Conservation (phyloP, 2,888 invertebrate genomes). For the Eulithis testata region DNA sequence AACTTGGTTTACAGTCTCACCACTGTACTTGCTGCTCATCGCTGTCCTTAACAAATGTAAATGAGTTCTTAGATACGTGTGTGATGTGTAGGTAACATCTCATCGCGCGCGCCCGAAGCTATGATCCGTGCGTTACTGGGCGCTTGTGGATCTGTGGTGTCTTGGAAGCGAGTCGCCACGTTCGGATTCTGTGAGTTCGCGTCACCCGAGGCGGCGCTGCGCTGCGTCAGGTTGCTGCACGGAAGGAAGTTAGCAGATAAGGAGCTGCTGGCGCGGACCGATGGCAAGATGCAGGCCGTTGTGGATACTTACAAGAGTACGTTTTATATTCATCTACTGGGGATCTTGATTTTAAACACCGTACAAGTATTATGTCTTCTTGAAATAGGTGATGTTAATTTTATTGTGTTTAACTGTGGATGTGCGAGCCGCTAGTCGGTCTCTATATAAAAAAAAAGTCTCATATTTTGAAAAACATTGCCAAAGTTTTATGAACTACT, state of each 20-base stretch:
- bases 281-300: constrained; percentile 97
- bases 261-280: constrained; percentile 97
- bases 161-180: constrained; percentile 98
- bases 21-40: no score
- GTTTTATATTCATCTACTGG: constrained; percentile 24
- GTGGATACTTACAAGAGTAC: constrained; percentile 96
- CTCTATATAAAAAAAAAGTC: no score
- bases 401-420: no score
- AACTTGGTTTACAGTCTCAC: no score
- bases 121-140: constrained; percentile 96
- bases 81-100: constrained; percentile 78
- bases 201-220: constrained; percentile 95
- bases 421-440: no score
- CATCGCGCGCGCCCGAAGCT: constrained; percentile 96
- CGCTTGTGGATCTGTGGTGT: constrained; percentile 96
- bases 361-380: no score
- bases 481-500: no score
- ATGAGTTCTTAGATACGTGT: no score
- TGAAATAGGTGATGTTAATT: no score
- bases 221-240: constrained; percentile 96
- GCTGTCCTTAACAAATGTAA: no score
- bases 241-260: constrained; percentile 97
- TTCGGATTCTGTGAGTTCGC: constrained; percentile 99
- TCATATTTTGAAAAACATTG: no score
- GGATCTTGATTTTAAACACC: no score